Evolutionary conservation across 2,113 vertebrate species (phyloP).

Genomic region (Phalacrocorax aristotelis): DNA sequence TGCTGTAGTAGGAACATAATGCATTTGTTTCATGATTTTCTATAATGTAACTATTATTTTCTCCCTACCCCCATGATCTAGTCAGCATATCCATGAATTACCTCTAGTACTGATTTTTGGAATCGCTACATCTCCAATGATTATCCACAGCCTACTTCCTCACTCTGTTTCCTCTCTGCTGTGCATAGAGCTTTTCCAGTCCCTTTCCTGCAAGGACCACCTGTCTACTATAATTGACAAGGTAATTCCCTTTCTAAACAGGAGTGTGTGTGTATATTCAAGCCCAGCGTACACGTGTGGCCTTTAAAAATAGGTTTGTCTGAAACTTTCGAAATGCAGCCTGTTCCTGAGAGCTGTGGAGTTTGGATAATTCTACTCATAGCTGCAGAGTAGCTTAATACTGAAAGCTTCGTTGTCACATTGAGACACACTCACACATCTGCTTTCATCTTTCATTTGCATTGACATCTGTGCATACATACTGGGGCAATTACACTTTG

Average conservation of each 20-base stretch:
- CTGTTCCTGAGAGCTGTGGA: neutral
- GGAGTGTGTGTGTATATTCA: neutral
- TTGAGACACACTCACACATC: neutral
- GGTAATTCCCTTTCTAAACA: constrained; percentile 73
- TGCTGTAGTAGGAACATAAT: neutral
- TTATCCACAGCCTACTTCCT: constrained; percentile 90
- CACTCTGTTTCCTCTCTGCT: constrained; percentile 93
- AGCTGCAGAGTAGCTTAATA: neutral
- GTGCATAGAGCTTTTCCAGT: constrained; percentile 95
- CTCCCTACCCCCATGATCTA: constrained; percentile 44
- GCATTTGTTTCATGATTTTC: neutral
- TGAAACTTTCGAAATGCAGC: neutral
- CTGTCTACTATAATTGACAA: constrained; percentile 90
- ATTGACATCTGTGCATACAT: neutral
- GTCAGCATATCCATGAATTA: constrained; percentile 85
- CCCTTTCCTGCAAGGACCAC: constrained; percentile 90
- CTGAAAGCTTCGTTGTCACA: neutral
- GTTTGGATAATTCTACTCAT: neutral
- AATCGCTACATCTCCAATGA: constrained; percentile 92
- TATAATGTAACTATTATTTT: neutral
- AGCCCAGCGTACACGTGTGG: neutral
- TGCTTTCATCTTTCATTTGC: neutral
- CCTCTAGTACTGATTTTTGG: constrained; percentile 93
- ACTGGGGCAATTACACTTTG: neutral
- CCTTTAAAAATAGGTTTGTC: neutral